phyloP scores from a whole-genome alignment of 2,797 vertebrate species.

The Vireo griseus region DNA sequence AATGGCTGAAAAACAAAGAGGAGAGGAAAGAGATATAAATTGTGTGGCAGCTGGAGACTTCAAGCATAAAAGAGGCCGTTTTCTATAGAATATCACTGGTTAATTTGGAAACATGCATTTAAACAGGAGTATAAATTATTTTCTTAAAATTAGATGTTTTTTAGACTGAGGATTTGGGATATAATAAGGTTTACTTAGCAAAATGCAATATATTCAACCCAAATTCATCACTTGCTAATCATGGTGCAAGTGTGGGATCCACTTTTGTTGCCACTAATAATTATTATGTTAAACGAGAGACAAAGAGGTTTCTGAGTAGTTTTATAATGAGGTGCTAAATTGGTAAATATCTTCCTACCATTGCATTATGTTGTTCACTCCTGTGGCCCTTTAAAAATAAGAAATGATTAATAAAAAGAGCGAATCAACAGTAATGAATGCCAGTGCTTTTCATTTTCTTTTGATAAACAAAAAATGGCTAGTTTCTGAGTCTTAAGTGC shows the following conservation, averaged over 20 bases:
- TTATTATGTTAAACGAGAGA: slow-evolving; percentile 61
- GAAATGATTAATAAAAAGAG: slow-evolving; percentile 53
- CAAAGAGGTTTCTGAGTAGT: slow-evolving; percentile 58
- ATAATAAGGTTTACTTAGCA: slow-evolving; percentile 42
- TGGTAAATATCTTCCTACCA: slow-evolving; percentile 49
- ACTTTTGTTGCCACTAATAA: slow-evolving; percentile 58
- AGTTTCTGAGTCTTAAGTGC: slow-evolving; percentile 10
- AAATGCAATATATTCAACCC: slow-evolving; percentile 35
- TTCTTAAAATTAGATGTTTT: slow-evolving; percentile 50
- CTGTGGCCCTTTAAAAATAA: slow-evolving; percentile 51
- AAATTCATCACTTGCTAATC: slow-evolving; percentile 55
- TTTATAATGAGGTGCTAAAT: slow-evolving; percentile 60
- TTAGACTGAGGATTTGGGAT: slow-evolving; percentile 17
- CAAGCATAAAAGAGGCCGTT: slow-evolving; percentile 66
- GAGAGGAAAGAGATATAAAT: slow-evolving; percentile 79
- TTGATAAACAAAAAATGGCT: slow-evolving; percentile 37
- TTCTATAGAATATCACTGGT: slow-evolving; percentile 53
- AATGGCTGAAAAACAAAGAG: slow-evolving; percentile 84
- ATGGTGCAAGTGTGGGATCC: slow-evolving; percentile 43
- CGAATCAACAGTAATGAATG: slow-evolving; percentile 45
- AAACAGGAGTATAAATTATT: slow-evolving; percentile 52
- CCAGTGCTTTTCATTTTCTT: slow-evolving; percentile 37
- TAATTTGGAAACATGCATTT: slow-evolving; percentile 60
- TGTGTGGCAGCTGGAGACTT: slow-evolving; percentile 76
- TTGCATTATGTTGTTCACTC: slow-evolving; percentile 38